A percentile compares a stretch with the other conserved stretches of the same genome.
Evolutionary conservation across 2,888 invertebrate species (phyloP).

Genomic region (Theristus sp.): DNA sequence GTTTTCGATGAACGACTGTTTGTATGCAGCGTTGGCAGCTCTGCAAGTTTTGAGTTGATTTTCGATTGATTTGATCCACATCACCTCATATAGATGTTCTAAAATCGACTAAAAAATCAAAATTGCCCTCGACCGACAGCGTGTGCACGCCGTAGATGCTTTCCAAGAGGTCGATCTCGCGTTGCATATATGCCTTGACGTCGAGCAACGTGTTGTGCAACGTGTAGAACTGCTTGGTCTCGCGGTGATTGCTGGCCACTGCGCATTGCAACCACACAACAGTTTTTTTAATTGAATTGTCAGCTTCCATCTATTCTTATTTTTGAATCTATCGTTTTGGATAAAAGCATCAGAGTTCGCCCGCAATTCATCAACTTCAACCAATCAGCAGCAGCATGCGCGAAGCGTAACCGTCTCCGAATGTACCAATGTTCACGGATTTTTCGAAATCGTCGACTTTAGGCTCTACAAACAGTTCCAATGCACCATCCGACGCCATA

Average conservation of each 20-base stretch:
- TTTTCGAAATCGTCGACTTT: no score
- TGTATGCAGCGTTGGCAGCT: slow-evolving; percentile 58
- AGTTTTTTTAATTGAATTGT: not conserved
- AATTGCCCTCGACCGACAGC: slow-evolving; percentile 47
- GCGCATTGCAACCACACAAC: slow-evolving; percentile 21
- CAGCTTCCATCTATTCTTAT: not conserved
- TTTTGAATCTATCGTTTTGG: no score
- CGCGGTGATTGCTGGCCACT: slow-evolving; percentile 84
- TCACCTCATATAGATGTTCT: not conserved
- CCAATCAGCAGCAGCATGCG: no score
- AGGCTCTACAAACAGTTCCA: not conserved
- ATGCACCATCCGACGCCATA: not conserved
- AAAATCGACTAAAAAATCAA: not conserved
- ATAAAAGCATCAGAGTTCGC: no score
- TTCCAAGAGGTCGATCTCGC: slow-evolving; percentile 60
- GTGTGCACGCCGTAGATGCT: slow-evolving; percentile 72
- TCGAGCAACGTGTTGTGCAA: slow-evolving; percentile 85
- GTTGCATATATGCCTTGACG: slow-evolving; percentile 73
- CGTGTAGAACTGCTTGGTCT: slow-evolving; percentile 91
- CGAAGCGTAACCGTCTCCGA: no score
- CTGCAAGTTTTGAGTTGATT: no score
- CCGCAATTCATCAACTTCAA: no score
- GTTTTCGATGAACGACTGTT: slow-evolving; percentile 73
- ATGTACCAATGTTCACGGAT: no score
- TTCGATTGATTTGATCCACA: no score